These are phyloP conservation scores for Hafferia zeledoni DNA, from an alignment of 2,797 vertebrate species.

Conservation along the genomic window DNA sequence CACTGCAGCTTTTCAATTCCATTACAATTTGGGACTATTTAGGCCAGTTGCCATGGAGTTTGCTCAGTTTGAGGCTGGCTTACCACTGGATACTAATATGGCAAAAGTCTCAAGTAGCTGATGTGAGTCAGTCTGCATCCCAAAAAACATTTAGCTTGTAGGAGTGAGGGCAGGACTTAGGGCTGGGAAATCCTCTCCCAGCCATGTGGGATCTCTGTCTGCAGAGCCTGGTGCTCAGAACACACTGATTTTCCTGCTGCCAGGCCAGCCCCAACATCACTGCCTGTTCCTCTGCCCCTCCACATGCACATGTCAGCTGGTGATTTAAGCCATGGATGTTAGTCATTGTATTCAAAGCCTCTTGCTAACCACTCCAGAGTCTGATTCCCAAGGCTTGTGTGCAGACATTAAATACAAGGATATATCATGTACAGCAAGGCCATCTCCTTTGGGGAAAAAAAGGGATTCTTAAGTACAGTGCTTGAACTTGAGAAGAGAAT, in stretches of 20 bases:
- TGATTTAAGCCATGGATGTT: background rate
- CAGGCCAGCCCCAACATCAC: background rate
- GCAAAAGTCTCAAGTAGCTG: background rate
- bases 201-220: fast-evolving
- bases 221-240: fast-evolving
- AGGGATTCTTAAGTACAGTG: background rate
- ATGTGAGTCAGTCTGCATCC: background rate
- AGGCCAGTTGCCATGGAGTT: background rate
- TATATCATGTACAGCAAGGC: background rate
- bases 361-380: background rate
- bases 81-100: background rate
- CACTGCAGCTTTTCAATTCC: background rate
- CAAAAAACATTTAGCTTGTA: background rate
- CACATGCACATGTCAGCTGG: no score
- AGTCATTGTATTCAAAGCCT: background rate
- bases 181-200: background rate
- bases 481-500: background rate
- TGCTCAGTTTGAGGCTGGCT: background rate
- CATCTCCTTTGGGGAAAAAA: background rate
- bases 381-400: background rate
- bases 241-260: background rate
- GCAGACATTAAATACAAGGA: background rate
- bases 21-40: background rate
- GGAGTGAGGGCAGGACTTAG: background rate
- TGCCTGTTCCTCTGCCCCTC: background rate